Evolutionary conservation across 23 tunicate species (phyloP), one percentile per base, ranked within the genome.

Genomic region (Diplosoma virens): DNA sequence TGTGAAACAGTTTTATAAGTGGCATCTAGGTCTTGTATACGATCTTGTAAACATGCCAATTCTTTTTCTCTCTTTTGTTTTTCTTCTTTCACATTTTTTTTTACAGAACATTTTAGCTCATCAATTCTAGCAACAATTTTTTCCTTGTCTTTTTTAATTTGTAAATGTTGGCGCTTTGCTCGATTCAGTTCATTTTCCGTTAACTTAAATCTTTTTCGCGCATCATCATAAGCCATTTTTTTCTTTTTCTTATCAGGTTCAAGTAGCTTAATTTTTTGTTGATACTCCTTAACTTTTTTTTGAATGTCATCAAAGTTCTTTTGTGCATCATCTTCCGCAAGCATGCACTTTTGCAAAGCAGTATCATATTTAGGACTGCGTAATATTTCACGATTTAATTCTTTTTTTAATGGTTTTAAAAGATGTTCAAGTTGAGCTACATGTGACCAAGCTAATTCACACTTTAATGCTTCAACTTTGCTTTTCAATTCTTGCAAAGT

Each of bases 381-480:
- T 30, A 59, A 29, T 24, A 78, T 87, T 76, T 85, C 97, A 48
- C 75, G 76, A 59, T 76, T 85, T n/a, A 85, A 34, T 23, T 85
- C 82, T 33, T 73, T 59, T 63, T 85, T 81, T 0, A 59, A 2
- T 63, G 91, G 92, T 54, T 81, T 85, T 30, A 76, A 21, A 1
- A 47, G 30, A 52, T 84, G 81, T 30, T 92, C 97, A 52, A 85
- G 35, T 46, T 85, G 84, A 25, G 81, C 78, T 5, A 92, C 97
- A 68, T 92, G 86, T 17, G 97, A 76, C 97, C 97, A 92, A 11
- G 97, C 97, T 30, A 85, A 73, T 34, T 92, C 92, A 22, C 75
- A 34, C 76, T 85, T 85, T 34, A 80, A 52, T 22, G 25, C 55
- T 6, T 80, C 87, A 0, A 85, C 80, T 81, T 78, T 92, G 29